Evolutionary conservation across 2,113 vertebrate species (phyloP), one percentile per base, ranked within the genome.

Genomic region (Galeopterus variegatus): DNA sequence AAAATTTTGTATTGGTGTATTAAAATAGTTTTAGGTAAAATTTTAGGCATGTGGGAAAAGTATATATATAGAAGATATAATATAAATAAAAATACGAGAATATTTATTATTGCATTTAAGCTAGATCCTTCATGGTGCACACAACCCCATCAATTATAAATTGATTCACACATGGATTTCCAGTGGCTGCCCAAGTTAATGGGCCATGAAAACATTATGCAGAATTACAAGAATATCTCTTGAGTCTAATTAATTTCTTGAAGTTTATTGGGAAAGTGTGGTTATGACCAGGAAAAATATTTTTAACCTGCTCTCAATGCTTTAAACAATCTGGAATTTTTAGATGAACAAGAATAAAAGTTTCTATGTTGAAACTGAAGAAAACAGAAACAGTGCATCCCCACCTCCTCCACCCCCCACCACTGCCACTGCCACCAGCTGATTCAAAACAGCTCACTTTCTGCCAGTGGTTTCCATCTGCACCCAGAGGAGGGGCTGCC

Each of bases 211-310:
- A 41, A 31, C 45, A 9, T 85, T 87, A 86, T 67, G 26, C 72
- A 89, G 58, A 92, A 82, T 77, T 90, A 70, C 56, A 77, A 67
- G 41, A 77, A 5, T 69, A 48, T 97, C 76, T 97, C 91, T 91
- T 21, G 54, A 93, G 60, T 96, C 75, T 95, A 82, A 93, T 96
- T 96, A 94, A 95, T 91, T 94, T 94, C 88, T 94, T 94, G 33
- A 95, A 73, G 60, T 92, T 94, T 98, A 90, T 64, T 81, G 67
- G 54, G n/a, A 97, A 75, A 81, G 7, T 67, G 21, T 90, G 67
- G 24, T 95, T 48, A 81, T 83, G n/a, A 77, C 64, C 65, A 90
- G 76, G 75, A 81, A 93, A 88, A 60, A 56, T 82, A 76, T 82
- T 93, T 96, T 95, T 93, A 97, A 80, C 85, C 65, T 87, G 33